These are phyloP conservation scores for Sebastes iracundus DNA, from an alignment of 2,797 vertebrate species.

Conservation along the genomic window DNA sequence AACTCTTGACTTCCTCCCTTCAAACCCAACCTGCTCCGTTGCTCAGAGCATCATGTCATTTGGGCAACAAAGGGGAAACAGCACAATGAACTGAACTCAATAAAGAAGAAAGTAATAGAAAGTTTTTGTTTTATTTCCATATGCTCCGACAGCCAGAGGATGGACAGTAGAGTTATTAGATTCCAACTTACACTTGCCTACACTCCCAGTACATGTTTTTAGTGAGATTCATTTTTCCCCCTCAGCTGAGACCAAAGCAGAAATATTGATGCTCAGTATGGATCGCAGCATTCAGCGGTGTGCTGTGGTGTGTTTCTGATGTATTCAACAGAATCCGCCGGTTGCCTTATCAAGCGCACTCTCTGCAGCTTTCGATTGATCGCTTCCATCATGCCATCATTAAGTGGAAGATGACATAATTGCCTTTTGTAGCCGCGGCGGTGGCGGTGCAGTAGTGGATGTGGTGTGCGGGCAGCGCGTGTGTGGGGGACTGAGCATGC, in stretches of 20 bases:
- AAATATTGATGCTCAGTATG: constrained; percentile 62
- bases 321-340: constrained; percentile 62
- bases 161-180: constrained; percentile 51
- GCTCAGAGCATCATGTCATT: background rate
- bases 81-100: background rate
- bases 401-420: constrained; percentile 70
- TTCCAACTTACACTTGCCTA: constrained; percentile 18
- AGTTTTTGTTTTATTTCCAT: constrained; percentile 2
- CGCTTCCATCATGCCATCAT: constrained; percentile 67
- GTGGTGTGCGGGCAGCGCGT: constrained; percentile 1
- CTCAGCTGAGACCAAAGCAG: constrained; percentile 54
- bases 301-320: constrained; percentile 52
- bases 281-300: constrained; percentile 48
- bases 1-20: background rate
- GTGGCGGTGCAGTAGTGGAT: constrained; percentile 15
- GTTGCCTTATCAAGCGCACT: constrained; percentile 57
- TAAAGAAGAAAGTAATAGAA: background rate
- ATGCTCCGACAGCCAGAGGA: constrained; percentile 10
- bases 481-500: constrained; percentile 26
- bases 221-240: constrained; percentile 46
- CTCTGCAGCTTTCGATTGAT: constrained; percentile 65
- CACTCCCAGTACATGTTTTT: constrained; percentile 45
- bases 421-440: constrained; percentile 62
- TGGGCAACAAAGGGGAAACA: background rate
- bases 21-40: background rate